Evolutionary conservation across 2,797 vertebrate species (phyloP).

Genomic region (Argya squamiceps): DNA sequence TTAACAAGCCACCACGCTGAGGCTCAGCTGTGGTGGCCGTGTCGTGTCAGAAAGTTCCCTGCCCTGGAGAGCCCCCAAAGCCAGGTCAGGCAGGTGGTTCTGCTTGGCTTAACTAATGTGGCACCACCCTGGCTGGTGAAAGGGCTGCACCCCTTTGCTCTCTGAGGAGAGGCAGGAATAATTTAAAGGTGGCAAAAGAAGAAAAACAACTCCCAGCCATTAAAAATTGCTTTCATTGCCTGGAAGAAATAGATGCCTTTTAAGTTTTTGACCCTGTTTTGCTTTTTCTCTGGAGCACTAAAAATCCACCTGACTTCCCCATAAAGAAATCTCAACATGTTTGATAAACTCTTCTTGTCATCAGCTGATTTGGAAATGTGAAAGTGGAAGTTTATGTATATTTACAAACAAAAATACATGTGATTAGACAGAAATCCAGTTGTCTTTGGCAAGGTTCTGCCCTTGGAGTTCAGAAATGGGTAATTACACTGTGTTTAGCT

Average conservation of each 20-base stretch:
- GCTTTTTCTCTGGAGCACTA: background rate
- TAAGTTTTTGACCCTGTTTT: background rate
- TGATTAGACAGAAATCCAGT: background rate
- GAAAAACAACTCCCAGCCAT: background rate
- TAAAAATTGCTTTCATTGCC: background rate
- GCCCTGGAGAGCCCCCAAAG: background rate
- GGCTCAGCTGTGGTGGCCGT: background rate
- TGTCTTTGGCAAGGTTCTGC: background rate
- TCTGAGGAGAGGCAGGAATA: background rate
- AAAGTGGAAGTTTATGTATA: background rate
- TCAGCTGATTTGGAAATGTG: background rate
- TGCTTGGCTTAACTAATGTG: background rate
- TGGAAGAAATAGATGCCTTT: background rate
- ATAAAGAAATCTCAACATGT: background rate
- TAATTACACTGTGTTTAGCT: background rate
- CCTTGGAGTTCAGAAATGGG: background rate
- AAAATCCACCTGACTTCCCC: background rate
- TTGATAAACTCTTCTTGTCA: background rate
- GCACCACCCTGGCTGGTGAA: background rate
- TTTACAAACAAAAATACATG: background rate
- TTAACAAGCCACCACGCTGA: background rate
- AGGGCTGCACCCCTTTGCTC: background rate
- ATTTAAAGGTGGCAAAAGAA: background rate
- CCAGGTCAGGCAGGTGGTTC: background rate
- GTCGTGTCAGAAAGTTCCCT: fast-evolving